phyloP scores from a whole-genome alignment of 64 coral and sea anemone genomes.

The Acropora tenuis region DNA sequence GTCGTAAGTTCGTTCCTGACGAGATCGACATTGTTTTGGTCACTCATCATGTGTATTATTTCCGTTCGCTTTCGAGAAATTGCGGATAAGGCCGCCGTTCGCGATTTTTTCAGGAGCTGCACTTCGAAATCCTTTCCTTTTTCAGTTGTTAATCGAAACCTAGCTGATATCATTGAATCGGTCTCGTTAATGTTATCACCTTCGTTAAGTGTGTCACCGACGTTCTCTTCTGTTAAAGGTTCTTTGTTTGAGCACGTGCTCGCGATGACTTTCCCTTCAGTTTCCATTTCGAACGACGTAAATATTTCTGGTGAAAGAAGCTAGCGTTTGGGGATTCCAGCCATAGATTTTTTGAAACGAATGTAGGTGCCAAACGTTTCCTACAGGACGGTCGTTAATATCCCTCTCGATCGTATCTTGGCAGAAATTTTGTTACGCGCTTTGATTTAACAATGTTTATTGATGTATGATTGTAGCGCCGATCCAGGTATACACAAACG shows the following conservation, averaged over 20 bases:
- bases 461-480: too few species aligned
- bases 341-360: neutral
- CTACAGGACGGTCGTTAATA: too few species aligned
- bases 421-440: too few species aligned
- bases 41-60: too few species aligned
- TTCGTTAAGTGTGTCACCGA: neutral
- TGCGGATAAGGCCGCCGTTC: too few species aligned
- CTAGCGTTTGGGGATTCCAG: neutral
- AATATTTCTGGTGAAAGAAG: neutral
- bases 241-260: neutral
- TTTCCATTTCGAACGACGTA: neutral
- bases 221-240: neutral
- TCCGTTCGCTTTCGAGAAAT: too few species aligned
- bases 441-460: neutral
- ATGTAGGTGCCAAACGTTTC: too few species aligned
- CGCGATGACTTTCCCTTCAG: neutral
- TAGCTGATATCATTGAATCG: neutral
- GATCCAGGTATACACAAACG: neutral
- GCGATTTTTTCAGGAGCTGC: too few species aligned
- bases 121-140: neutral
- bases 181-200: neutral
- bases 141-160: neutral
- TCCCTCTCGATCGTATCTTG: too few species aligned
- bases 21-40: too few species aligned
- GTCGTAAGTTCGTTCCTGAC: too few species aligned